These are phyloP conservation scores for Glomeris marginata DNA, from an alignment of 2,888 invertebrate genomes.

Conservation along the genomic window DNA sequence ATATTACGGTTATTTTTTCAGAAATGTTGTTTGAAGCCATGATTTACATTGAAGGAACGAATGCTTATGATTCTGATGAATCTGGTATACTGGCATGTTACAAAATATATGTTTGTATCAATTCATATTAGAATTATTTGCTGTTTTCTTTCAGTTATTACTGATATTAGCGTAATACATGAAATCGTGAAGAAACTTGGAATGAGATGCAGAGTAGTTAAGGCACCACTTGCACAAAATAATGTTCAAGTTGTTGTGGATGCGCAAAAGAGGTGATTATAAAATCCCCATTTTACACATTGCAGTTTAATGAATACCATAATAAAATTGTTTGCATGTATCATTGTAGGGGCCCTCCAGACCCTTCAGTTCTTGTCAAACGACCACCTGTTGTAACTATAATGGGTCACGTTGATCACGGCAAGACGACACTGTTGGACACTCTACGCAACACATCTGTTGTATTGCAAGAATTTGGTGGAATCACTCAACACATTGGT, in stretches of 20 bases:
- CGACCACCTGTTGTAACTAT: slow-evolving; percentile 92
- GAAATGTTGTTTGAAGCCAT: slow-evolving; percentile 54
- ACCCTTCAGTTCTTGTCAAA: slow-evolving; percentile 45
- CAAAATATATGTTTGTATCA: background rate
- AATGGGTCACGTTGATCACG: slow-evolving; percentile 99
- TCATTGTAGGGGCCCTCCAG: slow-evolving; percentile 42
- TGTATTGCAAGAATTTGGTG: slow-evolving; percentile 87
- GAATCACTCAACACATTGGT: slow-evolving; percentile 98
- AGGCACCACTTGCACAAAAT: slow-evolving; percentile 34
- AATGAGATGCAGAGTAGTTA: slow-evolving; percentile 41
- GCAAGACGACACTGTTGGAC: slow-evolving; percentile 93
- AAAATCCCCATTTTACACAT: background rate
- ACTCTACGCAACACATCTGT: slow-evolving; percentile 68
- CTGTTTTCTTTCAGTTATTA: slow-evolving; percentile 34
- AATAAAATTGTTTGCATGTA: background rate
- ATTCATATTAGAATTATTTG: background rate
- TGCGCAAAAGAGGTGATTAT: slow-evolving; percentile 23
- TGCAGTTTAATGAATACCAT: background rate
- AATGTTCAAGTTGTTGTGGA: slow-evolving; percentile 29
- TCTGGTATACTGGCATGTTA: slow-evolving; percentile 26
- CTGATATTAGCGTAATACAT: slow-evolving; percentile 46
- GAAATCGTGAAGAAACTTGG: slow-evolving; percentile 55
- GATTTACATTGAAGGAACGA: slow-evolving; percentile 44
- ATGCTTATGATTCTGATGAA: slow-evolving; percentile 37
- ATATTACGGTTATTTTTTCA: slow-evolving; percentile 23